A percentile compares a stretch with the other conserved stretches of the same genome.
These are phyloP conservation scores for Rhinopomastus cyanomelas DNA, from an alignment of 2,113 vertebrate species.

Conservation along the genomic window DNA sequence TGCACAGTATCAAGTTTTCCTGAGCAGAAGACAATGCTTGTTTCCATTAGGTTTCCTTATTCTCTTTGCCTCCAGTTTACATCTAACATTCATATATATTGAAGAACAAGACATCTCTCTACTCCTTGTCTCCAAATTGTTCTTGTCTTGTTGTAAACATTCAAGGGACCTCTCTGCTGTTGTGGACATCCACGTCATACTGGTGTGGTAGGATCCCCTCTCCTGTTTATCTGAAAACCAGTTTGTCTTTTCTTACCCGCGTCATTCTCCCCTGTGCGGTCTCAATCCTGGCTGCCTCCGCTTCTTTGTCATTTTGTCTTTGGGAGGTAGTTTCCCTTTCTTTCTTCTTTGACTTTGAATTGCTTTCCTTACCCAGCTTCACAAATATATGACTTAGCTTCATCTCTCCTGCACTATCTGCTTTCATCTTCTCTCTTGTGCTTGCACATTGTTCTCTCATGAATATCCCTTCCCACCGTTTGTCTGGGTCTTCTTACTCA, in stretches of 20 bases:
- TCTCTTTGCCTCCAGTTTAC: neutral
- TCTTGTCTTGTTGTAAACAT: neutral
- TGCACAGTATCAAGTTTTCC: neutral
- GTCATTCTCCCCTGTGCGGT: neutral
- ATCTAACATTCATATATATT: neutral
- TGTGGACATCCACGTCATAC: neutral
- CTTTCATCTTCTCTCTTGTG: neutral
- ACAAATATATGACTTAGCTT: neutral
- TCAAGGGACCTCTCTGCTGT: neutral
- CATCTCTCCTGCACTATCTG: neutral
- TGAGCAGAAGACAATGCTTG: neutral
- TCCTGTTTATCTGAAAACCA: neutral
- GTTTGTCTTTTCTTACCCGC: neutral
- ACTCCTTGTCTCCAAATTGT: neutral
- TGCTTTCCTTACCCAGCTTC: neutral
- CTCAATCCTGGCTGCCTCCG: neutral
- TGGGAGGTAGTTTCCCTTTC: conserved; percentile 12
- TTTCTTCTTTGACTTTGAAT: conserved; percentile 44
- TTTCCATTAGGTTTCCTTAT: neutral
- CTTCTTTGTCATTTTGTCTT: conserved; percentile 23
- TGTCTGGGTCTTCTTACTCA: neutral
- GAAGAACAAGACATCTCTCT: neutral
- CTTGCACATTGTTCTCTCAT: neutral
- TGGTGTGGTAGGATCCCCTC: neutral
- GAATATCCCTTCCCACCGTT: neutral